Conservation (phyloP, 2,113 vertebrate genomes). For the Trochalopteron elliotii region DNA sequence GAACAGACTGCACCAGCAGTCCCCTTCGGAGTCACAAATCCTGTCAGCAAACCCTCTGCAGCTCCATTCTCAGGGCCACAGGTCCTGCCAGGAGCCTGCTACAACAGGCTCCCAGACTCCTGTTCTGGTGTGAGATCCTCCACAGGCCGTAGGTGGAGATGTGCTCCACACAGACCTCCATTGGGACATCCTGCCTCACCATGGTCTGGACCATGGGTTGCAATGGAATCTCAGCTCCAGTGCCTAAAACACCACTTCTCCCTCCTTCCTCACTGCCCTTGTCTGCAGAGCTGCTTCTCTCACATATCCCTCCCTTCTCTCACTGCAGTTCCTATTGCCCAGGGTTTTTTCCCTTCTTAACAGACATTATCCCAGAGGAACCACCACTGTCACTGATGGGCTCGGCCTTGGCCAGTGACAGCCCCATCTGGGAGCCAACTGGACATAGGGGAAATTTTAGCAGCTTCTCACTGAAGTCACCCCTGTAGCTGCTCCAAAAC, state of each 20-base stretch:
- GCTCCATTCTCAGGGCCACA: neutral
- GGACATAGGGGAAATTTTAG: neutral
- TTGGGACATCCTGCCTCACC: neutral
- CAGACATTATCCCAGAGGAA: neutral
- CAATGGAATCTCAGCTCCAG: neutral
- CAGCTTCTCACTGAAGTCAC: neutral
- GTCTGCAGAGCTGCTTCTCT: neutral
- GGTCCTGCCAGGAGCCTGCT: neutral
- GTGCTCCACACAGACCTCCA: neutral
- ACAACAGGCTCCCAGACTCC: neutral
- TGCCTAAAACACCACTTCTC: neutral
- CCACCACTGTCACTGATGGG: neutral
- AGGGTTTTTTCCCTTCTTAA: neutral
- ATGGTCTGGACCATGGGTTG: neutral
- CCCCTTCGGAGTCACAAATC: neutral
- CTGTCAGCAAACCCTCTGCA: neutral
- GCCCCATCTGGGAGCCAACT: fast-evolving
- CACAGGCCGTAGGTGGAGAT: neutral
- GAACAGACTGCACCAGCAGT: neutral
- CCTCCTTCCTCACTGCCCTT: neutral
- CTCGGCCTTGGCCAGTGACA: neutral
- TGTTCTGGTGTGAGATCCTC: neutral
- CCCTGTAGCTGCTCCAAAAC: neutral
- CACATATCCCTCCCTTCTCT: neutral
- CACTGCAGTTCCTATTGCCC: neutral